phyloP scores from a whole-genome alignment of 30 jellyfish, hydroid and myxozoan genomes.

The Pseudorhiza aurosa region DNA sequence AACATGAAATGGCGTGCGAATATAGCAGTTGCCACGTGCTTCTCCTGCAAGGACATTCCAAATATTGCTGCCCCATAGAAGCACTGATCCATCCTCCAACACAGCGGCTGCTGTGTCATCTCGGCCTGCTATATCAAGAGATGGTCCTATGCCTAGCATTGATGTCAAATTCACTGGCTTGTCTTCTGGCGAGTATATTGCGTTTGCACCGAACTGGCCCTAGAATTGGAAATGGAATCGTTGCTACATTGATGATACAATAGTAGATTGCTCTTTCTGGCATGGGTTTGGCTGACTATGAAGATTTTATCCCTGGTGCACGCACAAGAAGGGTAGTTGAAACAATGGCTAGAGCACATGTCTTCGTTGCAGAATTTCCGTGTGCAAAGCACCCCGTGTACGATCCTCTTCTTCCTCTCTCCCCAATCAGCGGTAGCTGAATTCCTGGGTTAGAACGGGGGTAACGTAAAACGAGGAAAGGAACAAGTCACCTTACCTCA shows the following conservation, averaged over 20 bases:
- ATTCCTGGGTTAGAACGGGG: too few species aligned
- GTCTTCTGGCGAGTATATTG: not conserved
- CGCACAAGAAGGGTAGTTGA: too few species aligned
- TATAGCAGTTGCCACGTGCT: not conserved
- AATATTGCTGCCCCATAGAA: conserved; percentile 62
- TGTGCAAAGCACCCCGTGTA: too few species aligned
- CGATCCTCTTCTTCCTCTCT: too few species aligned
- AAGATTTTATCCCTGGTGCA: too few species aligned
- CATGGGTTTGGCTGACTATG: not conserved
- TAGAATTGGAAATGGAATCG: not conserved
- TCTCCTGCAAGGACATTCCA: conserved; percentile 59
- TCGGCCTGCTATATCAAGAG: conserved; percentile 36
- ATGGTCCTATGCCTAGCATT: not conserved
- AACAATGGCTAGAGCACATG: too few species aligned
- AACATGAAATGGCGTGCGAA: conserved; percentile 12
- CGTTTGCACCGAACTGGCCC: conserved; percentile 43
- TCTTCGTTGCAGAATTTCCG: too few species aligned
- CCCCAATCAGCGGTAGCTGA: too few species aligned
- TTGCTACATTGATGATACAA: not conserved
- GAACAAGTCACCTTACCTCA: too few species aligned
- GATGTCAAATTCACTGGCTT: conserved; percentile 12
- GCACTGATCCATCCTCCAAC: conserved; percentile 18
- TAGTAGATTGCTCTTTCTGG: not conserved
- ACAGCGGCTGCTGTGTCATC: conserved; percentile 54
- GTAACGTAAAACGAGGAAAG: too few species aligned